A percentile compares a stretch with the other conserved stretches of the same genome.
Evolutionary conservation across 2,113 vertebrate genomes (phyloP).

Genomic region (Brienomyrus brachyistius): DNA sequence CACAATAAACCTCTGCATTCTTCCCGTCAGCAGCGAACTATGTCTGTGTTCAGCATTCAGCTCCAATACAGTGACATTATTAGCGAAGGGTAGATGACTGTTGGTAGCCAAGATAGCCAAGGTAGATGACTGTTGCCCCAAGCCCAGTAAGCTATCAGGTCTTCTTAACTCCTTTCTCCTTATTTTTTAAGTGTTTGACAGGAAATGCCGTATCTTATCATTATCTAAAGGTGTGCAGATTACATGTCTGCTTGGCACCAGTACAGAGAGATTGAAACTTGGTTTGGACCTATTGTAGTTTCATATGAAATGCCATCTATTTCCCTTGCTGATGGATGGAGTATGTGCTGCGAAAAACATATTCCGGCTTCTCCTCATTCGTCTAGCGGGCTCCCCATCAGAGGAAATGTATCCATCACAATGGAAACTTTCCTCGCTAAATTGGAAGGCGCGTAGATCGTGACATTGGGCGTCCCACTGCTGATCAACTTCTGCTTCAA

Average conservation of each 20-base stretch:
- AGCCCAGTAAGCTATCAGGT: slow-evolving; percentile 15
- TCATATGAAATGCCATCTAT: background rate
- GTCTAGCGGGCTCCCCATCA: background rate
- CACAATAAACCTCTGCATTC: background rate
- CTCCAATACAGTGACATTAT: slow-evolving; percentile 12
- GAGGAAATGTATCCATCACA: background rate
- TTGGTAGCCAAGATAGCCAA: no score
- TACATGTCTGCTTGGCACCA: background rate
- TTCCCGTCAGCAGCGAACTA: background rate
- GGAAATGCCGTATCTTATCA: slow-evolving; percentile 31
- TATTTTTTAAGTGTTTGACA: slow-evolving; percentile 38
- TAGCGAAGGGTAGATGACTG: background rate
- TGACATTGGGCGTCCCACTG: background rate
- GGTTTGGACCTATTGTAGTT: background rate
- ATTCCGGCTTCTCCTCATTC: background rate
- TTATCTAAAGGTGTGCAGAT: slow-evolving; percentile 15
- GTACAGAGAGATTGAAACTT: background rate
- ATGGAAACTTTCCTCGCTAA: background rate
- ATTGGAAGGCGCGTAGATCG: background rate
- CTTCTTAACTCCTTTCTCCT: slow-evolving; percentile 20
- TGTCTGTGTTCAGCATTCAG: slow-evolving; percentile 13
- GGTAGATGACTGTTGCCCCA: slow-evolving; percentile 18
- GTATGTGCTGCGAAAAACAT: background rate
- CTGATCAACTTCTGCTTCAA: background rate
- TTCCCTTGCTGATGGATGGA: background rate